A percentile compares a stretch with the other conserved stretches of the same genome.
Conservation (phyloP, 2,888 invertebrate genomes). For the Drosophila leonis region DNA sequence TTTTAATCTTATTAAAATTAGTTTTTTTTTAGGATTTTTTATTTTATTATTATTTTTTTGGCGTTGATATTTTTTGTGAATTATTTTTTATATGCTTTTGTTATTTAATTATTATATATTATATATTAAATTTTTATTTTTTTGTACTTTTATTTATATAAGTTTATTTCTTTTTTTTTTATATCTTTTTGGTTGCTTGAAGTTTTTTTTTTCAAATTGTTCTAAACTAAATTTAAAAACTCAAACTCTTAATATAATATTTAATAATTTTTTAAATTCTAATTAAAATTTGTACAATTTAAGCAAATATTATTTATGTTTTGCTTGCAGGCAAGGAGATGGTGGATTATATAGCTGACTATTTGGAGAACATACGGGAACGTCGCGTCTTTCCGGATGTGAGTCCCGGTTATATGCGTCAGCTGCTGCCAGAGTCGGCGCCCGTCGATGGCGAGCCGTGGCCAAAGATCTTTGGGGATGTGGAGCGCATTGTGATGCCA, state of each 20-base stretch:
- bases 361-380: constrained; percentile 95
- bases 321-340: constrained; percentile 94
- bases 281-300: neutral
- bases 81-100: no score
- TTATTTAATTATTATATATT: no score
- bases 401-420: constrained; percentile 96
- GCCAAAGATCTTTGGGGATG: constrained; percentile 96
- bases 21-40: neutral
- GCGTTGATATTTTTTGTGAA: no score
- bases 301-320: neutral
- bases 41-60: no score
- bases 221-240: no score
- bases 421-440: constrained; percentile 93
- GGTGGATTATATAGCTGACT: constrained; percentile 99
- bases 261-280: no score
- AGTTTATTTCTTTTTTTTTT: neutral
- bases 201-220: no score
- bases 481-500: constrained; percentile 98
- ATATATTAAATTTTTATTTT: no score
- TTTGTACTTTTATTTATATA: neutral
- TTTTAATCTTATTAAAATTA: no score
- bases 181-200: no score
- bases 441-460: constrained; percentile 95
- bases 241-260: no score
- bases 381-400: constrained; percentile 96